Base-by-base conservation (phyloP, 2,888 invertebrate species). In the Pemphredon lugubris region DNA sequence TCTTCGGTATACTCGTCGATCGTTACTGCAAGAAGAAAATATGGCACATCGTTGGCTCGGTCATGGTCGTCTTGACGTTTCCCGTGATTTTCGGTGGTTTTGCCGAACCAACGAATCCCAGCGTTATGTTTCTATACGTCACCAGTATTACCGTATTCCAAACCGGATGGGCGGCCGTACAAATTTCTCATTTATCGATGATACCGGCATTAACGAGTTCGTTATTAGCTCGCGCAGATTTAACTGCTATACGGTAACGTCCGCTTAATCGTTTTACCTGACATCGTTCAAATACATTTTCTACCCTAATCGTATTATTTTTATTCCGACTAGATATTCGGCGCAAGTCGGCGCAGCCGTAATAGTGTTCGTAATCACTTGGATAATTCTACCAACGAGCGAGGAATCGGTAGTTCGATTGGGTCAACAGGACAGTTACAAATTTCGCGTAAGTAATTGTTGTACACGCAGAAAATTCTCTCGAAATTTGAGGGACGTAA, bases 141-240 rank as follows among this genome's bases (percentile, higher is more conserved):
- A 80, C 87, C 2, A 91, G 92, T 64, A 95, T 96, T 75, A 89
- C 92, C 7, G 90, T 97, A 77, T 97, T 97, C 90, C 98, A 98
- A 91, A 94, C 96, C 77, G 98, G 98, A 9, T 98, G 98, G 98
- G 97, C 98, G 0, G 92, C 96, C 5, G 96, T 96, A 1, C 98
- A 98, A 91, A 97, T 98, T 82, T 95, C 97, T 0, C 98, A 98
- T 90, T 92, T 98, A 59, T 94, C 98, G 0, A 94, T 98, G 89
- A 97, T 98, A 82, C 97, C 98, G 0, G 93, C 94, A 54, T 92
- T 97, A 61, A 93, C 96, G 0, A 93, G 93, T 45, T 92, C 93
- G 75, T 91, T 94, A 47, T 91, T 93, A 76, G 93, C 94, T 71
- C 93, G 96, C 61, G 93, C 95, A 0, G 95, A 96, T 81, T 91